These are phyloP conservation scores for Eumaeus atala DNA, from an alignment of 1,140 invertebrate genomes.

Conservation along the genomic window DNA sequence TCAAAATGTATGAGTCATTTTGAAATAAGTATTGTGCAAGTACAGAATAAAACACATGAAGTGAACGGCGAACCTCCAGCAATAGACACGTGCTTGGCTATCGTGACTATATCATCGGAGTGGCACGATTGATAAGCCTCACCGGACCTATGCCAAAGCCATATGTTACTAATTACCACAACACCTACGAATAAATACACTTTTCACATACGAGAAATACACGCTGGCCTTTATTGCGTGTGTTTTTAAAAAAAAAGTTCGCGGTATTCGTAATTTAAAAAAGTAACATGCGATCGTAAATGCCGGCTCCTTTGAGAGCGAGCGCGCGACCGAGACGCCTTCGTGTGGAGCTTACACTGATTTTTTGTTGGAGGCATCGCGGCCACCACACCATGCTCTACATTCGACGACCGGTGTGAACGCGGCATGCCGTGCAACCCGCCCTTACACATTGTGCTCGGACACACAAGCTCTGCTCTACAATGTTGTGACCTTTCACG, in stretches of 20 bases:
- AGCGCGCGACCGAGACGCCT: constrained; percentile 54
- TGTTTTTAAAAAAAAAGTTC: constrained; percentile 16
- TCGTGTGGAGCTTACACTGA: constrained; percentile 67
- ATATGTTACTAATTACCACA: constrained; percentile 64
- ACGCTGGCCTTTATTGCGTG: constrained; percentile 40
- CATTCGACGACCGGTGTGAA: constrained; percentile 65
- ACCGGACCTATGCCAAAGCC: constrained; percentile 51
- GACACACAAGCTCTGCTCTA: constrained; percentile 28
- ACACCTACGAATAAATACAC: constrained; percentile 33
- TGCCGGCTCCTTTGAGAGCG: constrained; percentile 26
- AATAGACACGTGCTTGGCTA: constrained; percentile 56
- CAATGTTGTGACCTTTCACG: constrained; percentile 32
- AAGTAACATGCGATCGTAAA: constrained; percentile 37
- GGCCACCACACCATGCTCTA: constrained; percentile 53
- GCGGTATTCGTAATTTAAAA: constrained; percentile 17
- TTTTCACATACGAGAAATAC: constrained; percentile 6
- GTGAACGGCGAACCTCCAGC: constrained; percentile 61
- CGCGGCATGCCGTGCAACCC: constrained; percentile 48
- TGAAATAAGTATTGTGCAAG: constrained; percentile 28
- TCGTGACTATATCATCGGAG: constrained; percentile 56
- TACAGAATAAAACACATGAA: constrained; percentile 44
- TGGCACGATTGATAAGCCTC: constrained; percentile 34
- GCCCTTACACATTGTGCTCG: constrained; percentile 27
- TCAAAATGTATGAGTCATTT: constrained; percentile 14
- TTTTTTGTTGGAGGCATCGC: constrained; percentile 69